These are phyloP conservation scores for Morone chrysops DNA, from an alignment of 2,113 vertebrate genomes.

Conservation along the genomic window DNA sequence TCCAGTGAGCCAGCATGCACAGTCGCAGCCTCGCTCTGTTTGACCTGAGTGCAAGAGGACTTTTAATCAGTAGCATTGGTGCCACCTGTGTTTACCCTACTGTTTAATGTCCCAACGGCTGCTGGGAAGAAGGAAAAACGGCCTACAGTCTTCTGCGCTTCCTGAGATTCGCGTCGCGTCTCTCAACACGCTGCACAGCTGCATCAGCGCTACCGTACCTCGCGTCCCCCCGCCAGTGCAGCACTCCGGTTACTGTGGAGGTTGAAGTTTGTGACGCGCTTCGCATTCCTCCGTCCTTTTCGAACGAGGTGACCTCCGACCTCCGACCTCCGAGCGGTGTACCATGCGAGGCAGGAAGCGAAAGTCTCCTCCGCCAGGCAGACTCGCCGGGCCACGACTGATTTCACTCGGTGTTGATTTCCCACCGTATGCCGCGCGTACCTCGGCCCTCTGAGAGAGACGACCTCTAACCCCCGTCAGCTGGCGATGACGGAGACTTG, in stretches of 20 bases:
- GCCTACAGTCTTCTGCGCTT: background rate
- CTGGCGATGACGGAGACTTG: conserved; percentile 61
- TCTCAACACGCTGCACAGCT: background rate
- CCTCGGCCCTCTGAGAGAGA: conserved; percentile 57
- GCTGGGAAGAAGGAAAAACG: too few species aligned
- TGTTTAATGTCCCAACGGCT: too few species aligned
- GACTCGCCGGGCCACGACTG: conserved; percentile 36
- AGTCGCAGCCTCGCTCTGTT: too few species aligned
- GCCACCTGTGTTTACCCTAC: too few species aligned
- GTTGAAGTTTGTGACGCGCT: conserved; percentile 54
- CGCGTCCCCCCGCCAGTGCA: too few species aligned
- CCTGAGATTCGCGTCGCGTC: conserved; percentile 1
- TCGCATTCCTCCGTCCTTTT: conserved; percentile 73
- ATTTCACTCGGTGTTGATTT: conserved; percentile 61
- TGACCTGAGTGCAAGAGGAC: too few species aligned
- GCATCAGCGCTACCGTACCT: conserved; percentile 3
- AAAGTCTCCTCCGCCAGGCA: conserved; percentile 57
- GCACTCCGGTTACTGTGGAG: conserved; percentile 14
- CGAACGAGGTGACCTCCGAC: conserved; percentile 76
- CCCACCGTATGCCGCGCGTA: conserved; percentile 73
- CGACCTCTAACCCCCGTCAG: conserved; percentile 67
- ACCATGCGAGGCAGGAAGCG: conserved; percentile 65
- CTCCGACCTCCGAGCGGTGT: conserved; percentile 66
- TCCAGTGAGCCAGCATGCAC: too few species aligned
- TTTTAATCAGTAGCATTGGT: too few species aligned